Percentiles rank a stretch among this genome's conserved stretches.
Evolutionary conservation across 2,113 vertebrate species (phyloP).

Genomic region (Phodopus roborovskii): DNA sequence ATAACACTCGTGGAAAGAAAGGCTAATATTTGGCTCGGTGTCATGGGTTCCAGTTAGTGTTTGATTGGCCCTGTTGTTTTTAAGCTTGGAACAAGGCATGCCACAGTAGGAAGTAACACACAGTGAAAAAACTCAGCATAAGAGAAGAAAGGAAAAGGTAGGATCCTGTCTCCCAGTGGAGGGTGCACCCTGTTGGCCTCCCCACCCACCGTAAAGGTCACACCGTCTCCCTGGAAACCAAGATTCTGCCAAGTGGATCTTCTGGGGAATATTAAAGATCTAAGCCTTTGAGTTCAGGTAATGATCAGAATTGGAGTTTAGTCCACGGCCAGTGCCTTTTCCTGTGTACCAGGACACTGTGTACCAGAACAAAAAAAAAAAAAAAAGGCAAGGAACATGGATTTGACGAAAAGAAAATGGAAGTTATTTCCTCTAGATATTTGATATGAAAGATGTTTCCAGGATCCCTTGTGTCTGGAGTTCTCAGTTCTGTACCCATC

Average conservation of each 20-base stretch:
- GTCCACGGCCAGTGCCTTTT: background rate
- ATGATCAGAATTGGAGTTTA: background rate
- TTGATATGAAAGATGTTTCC: background rate
- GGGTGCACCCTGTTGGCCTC: background rate
- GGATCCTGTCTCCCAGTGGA: no score
- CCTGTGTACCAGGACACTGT: background rate
- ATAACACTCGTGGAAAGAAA: background rate
- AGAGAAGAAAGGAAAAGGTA: no score
- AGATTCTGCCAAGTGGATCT: background rate
- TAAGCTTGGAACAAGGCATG: background rate
- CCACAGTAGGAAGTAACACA: background rate
- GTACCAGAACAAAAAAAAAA: background rate
- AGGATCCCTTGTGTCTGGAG: background rate
- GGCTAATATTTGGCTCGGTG: background rate
- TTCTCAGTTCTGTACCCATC: background rate
- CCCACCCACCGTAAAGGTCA: background rate
- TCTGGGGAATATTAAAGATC: background rate
- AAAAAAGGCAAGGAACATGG: background rate
- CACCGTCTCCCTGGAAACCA: background rate
- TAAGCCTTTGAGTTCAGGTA: background rate
- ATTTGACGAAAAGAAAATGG: background rate
- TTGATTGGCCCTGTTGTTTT: background rate
- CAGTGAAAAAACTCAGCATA: background rate
- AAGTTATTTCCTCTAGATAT: background rate
- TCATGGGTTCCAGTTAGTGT: background rate